Evolutionary conservation across 2,113 vertebrate genomes (phyloP), one percentile per base, ranked within the genome.

Genomic region (Aspidoscelis tigris): DNA sequence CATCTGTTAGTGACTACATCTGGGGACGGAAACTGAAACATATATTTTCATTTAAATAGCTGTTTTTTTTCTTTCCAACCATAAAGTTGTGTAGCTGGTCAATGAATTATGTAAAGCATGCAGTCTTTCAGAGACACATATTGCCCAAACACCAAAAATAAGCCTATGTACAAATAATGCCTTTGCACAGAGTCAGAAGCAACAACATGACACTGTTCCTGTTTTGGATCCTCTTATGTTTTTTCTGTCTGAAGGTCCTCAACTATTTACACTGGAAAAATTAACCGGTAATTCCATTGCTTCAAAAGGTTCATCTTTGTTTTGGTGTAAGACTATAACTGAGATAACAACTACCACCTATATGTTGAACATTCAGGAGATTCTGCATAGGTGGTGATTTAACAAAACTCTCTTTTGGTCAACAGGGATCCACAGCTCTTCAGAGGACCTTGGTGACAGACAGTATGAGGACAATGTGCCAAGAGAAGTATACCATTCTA

Each of bases 1-100:
- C 90, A 92, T 92, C 90, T 93, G 92, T 75, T 86, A 39, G 76
- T 86, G 73, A 92, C 91, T 93, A 78, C 3, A 18, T 2, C 72
- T 66, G 82, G n/a, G 68, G n/a, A 69, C 9, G 26, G n/a, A 70
- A 70, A 70, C 69, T 33, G 90, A 89, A 84, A 41, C 89, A 39
- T 2, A 21, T 53, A 76, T 12, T 76, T 22, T 91, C 89, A 88
- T 70, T 69, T 82, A 83, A 90, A 85, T 76, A 86, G 84, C 76
- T 85, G 33, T 33, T 33, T 33, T 33, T 71, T 76, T 65, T 61
- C 68, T 55, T 71, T 18, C 12, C 24, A 41, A 65, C 39, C 73
- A 82, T 82, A 43, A 11, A 76, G 69, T 3, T 77, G 50, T 20
- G 73, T 85, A 71, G 80, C n/a, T 16, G 70, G 64, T 78, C 73